Percentiles rank a stretch among this genome's conserved stretches.
phyloP scores from a whole-genome alignment of 1,140 invertebrate species.

The Megalopta genalis region DNA sequence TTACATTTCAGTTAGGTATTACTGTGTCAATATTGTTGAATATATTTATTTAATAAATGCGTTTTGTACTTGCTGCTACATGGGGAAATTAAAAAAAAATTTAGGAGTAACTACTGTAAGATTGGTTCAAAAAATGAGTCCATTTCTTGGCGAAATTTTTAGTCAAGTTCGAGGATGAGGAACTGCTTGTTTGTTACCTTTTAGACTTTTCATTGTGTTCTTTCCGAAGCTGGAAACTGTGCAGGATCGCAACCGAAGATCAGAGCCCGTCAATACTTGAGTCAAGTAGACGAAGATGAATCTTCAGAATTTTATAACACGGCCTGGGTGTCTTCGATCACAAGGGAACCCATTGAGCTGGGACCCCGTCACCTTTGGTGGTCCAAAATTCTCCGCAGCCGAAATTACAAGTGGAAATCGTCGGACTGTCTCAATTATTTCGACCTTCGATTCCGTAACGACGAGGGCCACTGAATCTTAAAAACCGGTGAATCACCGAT shows the following conservation, averaged over 20 bases:
- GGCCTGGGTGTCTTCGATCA: slow-evolving; percentile 62
- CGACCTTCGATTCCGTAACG: slow-evolving; percentile 11
- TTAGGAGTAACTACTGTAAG: no score
- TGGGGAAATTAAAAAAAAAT: no score
- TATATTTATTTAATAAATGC: no score
- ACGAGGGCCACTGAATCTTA: not conserved
- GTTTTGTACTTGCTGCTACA: no score
- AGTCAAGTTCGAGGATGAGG: no score
- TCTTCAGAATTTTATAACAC: slow-evolving; percentile 71
- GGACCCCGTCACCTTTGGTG: slow-evolving; percentile 70
- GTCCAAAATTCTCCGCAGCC: slow-evolving; percentile 73
- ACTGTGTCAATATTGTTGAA: no score
- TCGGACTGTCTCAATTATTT: slow-evolving; percentile 45
- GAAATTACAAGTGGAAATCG: slow-evolving; percentile 74
- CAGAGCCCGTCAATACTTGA: slow-evolving; percentile 66
- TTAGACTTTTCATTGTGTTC: not conserved
- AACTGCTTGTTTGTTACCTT: no score
- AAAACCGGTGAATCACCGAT: slow-evolving; percentile 3
- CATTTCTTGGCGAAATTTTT: no score
- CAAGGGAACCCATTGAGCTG: slow-evolving; percentile 69
- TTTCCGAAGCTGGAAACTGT: slow-evolving; percentile 4
- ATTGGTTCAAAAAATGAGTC: no score
- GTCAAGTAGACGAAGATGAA: slow-evolving; percentile 72
- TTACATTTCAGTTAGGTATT: no score
- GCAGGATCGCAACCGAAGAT: slow-evolving; percentile 41